Evolutionary conservation across 2,888 invertebrate genomes (phyloP), one percentile per base, ranked within the genome.

Genomic region (Agonopterix heracliana): DNA sequence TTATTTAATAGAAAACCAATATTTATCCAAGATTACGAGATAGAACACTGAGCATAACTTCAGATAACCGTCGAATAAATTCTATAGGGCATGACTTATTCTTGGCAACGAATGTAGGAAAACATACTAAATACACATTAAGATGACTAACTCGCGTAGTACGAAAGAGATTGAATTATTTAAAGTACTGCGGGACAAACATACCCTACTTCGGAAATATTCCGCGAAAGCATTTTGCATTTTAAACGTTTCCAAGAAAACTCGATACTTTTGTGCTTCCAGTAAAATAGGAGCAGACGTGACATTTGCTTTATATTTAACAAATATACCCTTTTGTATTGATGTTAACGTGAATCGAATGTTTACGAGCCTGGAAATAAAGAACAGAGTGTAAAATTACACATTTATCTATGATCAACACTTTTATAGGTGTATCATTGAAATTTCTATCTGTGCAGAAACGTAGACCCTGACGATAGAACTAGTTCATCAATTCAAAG

Each of bases 31-130:
- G 26, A 5, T 26, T 26, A 26, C 26, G 26, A 26, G 26, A 26
- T 7, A 26, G 26, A 26, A 7, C 26, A 26, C n/a, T 51, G 57
- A 46, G 54, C 56, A 59, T 66, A 65, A 61, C 56, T 64, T 65
- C 58, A 56, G 56, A 59, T 60, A 57, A 47, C 56, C 56, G 60
- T 64, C 67, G 65, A 59, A 66, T 66, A 66, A 65, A 66, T 66
- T 53, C 48, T 47, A 47, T 45, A 46, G 43, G 48, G 10, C 7
- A 26, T 26, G 26, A 26, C 26, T 26, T n/a, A n/a, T 47, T 47
- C 48, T 51, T 51, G 43, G 48, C 50, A 50, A 60, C 54, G 60
- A 59, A 57, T 56, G 50, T 50, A 54, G 56, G 56, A 55, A 61
- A 60, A 64, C 59, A 62, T 64, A 58, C 56, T 58, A 54, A 65